Base-by-base conservation (phyloP, 2,113 vertebrate genomes). In the Scopus umbretta region DNA sequence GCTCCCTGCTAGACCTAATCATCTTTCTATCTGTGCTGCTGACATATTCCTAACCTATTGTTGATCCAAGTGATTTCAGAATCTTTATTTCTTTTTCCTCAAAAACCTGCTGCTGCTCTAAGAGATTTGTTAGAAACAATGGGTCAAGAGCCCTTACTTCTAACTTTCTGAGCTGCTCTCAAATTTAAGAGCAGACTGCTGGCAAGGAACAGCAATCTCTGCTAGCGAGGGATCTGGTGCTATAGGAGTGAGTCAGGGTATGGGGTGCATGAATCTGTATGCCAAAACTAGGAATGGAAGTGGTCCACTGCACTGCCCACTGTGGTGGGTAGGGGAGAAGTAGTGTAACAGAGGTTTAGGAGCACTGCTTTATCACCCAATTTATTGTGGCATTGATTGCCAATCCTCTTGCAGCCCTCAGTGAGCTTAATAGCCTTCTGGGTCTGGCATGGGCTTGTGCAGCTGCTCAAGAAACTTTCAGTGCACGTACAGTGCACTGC, bases 21-120 rank as follows among this genome's bases (percentile, higher is more conserved):
- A 26, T 91, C 13, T 50, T 80, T 80, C 82, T 50, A 32, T 53
- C 45, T 82, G 8, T 66, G 73, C 63, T 89, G 66, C 22, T 74
- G 61, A 70, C 47, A 34, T 78, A 42, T 29, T 95, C 65, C n/a
- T 89, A 88, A 90, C n/a, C 36, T 91, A 34, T 49, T 93, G 56
- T 47, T 73, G 68, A 55, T 86, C 27, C 36, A 91, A 76, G 68
- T 68, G 3, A 32, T 75, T 95, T 92, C 63, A 89, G 40, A 85
- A 61, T 62, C 30, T 78, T 58, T 59, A 34, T 25, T 85, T 61
- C 40, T 49, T 79, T 92, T 72, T 88, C 34, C 34, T 94, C 42
- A 65, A 80, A 95, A 90, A 18, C 10, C 22, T 53, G 5, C n/a
- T 79, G 59, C 25, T 4, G 76, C 23, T 95, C 12, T 50, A 32